Base-by-base conservation (phyloP, 2,888 invertebrate species). In the Fragum whitleyi region DNA sequence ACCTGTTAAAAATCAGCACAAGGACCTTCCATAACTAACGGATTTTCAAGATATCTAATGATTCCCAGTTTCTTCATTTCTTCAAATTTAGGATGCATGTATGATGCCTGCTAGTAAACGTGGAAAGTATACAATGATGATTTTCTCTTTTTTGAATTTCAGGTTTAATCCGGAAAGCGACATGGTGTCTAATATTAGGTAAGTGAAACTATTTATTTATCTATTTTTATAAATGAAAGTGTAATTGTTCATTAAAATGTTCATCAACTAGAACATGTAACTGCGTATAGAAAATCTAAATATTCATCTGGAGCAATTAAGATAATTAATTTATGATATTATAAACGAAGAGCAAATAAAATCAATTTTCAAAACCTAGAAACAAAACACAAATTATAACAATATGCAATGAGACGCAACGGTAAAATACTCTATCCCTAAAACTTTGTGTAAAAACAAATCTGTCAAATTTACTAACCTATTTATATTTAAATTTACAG, bases 401-500 rank as follows among this genome's bases (percentile, higher is more conserved):
- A 36, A 36, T 36, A 19, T 47, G 47, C 47, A 19, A n/a, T 47
- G 14, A 47, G 47, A 14, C 47, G 47, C 47, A 47, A 21, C 21
- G 42, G 39, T 42, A 21, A 65, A 42, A 65, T 9, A 23, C n/a
- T 23, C 1, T 7, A 65, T 65, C 42, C n/a, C 11, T 11, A 32
- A 65, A 65, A 42, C 21, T 32, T 42, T 36, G 36, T 39, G 39
- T 39, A 42, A n/a, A 32, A 16, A 65, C 36, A 21, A 65, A 42
- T 42, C 65, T 42, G 65, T 65, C 65, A 65, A 47, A 42, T 65
- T 65, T 39, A 65, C 65, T 65, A 65, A 65, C 65, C 65, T 65
- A 65, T 84, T 81, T 76, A 71, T 81, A 81, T 85, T 81, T 79
- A 85, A 82, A 81, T 85, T 82, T 76, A 67, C 81, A 81, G 81